These are phyloP conservation scores for Lepeophtheirus nordmannii DNA, from an alignment of 2,888 invertebrate species.

Conservation along the genomic window DNA sequence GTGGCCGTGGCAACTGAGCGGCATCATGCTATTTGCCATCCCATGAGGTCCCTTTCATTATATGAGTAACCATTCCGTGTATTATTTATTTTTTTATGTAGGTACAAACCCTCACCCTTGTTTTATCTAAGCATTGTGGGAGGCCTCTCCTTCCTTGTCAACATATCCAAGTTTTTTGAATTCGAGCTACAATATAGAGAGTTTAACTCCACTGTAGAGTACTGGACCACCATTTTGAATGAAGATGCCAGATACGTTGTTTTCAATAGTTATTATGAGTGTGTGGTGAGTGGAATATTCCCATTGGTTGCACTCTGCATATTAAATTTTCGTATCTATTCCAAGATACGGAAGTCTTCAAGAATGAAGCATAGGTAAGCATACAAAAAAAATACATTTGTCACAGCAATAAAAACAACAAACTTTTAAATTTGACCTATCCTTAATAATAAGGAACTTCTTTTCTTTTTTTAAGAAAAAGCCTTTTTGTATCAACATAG, in stretches of 20 bases:
- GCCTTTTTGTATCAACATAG: no score
- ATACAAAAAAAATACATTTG: neutral
- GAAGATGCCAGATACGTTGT: constrained; percentile 14
- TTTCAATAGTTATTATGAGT: constrained; percentile 19
- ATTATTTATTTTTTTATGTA: neutral
- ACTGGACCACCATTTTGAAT: constrained; percentile 10
- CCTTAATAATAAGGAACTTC: no score
- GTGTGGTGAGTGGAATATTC: neutral
- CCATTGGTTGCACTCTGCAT: constrained; percentile 14
- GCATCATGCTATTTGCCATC: constrained; percentile 14
- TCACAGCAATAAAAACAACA: neutral
- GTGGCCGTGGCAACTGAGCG: constrained; percentile 11
- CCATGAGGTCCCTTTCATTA: no score
- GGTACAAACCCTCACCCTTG: neutral
- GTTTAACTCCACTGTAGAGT: neutral
- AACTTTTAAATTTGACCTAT: neutral
- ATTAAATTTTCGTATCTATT: constrained; percentile 4
- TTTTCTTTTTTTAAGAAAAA: no score
- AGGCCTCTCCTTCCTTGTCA: constrained; percentile 1
- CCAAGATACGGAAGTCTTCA: neutral
- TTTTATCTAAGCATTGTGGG: neutral
- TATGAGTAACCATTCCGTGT: neutral
- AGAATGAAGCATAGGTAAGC: constrained; percentile 15
- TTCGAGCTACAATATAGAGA: neutral
- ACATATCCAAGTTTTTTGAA: constrained; percentile 18